phyloP scores from a whole-genome alignment of 2,113 vertebrate species.

The Microtus pennsylvanicus region DNA sequence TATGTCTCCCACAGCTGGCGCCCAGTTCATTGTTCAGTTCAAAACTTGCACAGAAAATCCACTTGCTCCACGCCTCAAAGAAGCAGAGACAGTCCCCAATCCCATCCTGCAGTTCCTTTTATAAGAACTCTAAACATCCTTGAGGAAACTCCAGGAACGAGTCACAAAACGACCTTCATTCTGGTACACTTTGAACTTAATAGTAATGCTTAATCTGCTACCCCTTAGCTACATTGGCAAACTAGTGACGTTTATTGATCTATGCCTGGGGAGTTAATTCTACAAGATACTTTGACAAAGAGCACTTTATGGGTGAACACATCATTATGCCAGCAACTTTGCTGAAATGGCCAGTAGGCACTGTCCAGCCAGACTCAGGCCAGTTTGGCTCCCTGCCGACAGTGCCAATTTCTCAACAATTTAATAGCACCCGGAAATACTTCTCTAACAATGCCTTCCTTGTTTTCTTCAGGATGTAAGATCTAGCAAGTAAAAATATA shows the following conservation, averaged over 20 bases:
- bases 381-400: conserved; percentile 44
- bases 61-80: not conserved
- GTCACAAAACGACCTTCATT: conserved; percentile 52
- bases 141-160: conserved; percentile 3
- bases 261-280: conserved; percentile 65
- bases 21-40: not conserved
- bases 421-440: conserved; percentile 56
- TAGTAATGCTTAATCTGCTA: conserved; percentile 56
- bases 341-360: conserved; percentile 44
- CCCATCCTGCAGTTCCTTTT: not conserved
- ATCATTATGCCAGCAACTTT: not conserved
- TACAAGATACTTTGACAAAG: conserved; percentile 58
- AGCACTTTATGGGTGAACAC: conserved; percentile 58
- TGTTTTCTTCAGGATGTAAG: conserved; percentile 18
- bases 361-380: conserved; percentile 4
- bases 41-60: not conserved
- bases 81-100: not conserved
- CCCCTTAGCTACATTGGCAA: conserved; percentile 67
- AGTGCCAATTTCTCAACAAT: conserved; percentile 63
- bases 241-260: conserved; percentile 69
- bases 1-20: not conserved
- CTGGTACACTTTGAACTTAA: conserved; percentile 69
- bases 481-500: not conserved
- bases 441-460: not conserved
- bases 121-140: not conserved